These are phyloP conservation scores for Bombus confusus DNA, from an alignment of 1,140 invertebrate species.

Conservation along the genomic window DNA sequence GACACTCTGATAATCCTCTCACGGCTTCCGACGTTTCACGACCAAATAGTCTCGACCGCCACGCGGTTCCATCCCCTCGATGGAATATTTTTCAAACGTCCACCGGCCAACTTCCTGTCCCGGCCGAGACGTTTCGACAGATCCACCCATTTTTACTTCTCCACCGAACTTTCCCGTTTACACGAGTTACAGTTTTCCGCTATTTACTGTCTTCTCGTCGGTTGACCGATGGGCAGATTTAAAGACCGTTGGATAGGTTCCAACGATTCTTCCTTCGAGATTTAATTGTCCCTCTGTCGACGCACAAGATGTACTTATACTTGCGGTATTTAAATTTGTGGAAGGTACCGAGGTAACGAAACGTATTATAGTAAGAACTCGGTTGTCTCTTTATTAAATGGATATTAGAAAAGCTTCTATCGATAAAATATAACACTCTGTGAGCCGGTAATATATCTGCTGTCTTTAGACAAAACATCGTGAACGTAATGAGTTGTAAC, in stretches of 20 bases:
- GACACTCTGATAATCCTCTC: slow-evolving; percentile 25
- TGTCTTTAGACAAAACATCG: too few species aligned
- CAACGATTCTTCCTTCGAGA: not conserved
- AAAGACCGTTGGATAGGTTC: not conserved
- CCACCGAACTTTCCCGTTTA: not conserved
- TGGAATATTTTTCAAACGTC: slow-evolving; percentile 17
- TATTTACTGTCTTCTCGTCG: not conserved
- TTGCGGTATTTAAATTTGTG: too few species aligned
- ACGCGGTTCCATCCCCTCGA: not conserved
- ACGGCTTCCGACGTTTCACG: not conserved
- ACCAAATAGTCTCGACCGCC: not conserved
- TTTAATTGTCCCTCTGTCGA: not conserved
- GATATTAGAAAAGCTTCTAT: too few species aligned
- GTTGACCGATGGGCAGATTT: not conserved
- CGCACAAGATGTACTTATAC: not conserved
- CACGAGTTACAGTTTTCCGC: not conserved
- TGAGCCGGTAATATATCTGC: too few species aligned
- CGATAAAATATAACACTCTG: too few species aligned
- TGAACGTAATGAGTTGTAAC: too few species aligned
- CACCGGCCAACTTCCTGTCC: not conserved
- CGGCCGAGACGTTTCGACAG: not conserved
- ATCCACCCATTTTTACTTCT: not conserved
- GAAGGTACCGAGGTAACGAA: not conserved
- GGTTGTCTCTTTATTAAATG: not conserved
- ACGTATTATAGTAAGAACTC: not conserved